Percentiles rank a stretch among this genome's conserved stretches.
phyloP scores from a whole-genome alignment of 2,113 vertebrate species.

The Leucosticte australis region DNA sequence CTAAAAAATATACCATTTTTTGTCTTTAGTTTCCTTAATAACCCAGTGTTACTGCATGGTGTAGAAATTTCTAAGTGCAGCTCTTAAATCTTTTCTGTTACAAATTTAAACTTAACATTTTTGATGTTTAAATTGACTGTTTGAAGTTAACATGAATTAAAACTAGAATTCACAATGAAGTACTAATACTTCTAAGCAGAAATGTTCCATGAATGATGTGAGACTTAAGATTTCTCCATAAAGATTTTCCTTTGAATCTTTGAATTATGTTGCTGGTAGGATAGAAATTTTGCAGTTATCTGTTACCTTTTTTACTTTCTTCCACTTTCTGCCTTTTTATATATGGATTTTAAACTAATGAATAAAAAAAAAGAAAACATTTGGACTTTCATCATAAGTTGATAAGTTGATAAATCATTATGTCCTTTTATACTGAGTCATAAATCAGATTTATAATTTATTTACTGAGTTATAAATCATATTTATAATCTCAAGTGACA shows the following conservation, averaged over 20 bases:
- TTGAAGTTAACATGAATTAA: neutral
- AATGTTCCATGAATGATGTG: neutral
- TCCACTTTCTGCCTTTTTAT: neutral
- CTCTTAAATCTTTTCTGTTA: neutral
- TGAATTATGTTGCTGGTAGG: neutral
- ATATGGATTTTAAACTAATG: neutral
- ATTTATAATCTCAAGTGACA: conserved; percentile 17
- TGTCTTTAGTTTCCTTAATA: neutral
- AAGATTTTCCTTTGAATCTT: neutral
- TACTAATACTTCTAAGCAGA: neutral
- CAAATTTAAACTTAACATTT: neutral
- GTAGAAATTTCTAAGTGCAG: neutral
- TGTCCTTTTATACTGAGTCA: conserved; percentile 70
- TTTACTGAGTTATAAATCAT: too few species aligned
- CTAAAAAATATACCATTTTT: neutral
- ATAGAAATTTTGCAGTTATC: neutral
- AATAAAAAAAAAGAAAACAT: neutral
- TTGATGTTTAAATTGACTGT: neutral
- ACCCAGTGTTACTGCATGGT: neutral
- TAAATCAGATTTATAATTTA: conserved; percentile 23
- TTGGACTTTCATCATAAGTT: conserved; percentile 48
- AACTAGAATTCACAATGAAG: neutral
- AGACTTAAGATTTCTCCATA: neutral
- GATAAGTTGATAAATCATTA: conserved; percentile 1
- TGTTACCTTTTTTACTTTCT: neutral